phyloP scores from a whole-genome alignment of 1,140 invertebrate genomes.

The Acyrthosiphon pisum region DNA sequence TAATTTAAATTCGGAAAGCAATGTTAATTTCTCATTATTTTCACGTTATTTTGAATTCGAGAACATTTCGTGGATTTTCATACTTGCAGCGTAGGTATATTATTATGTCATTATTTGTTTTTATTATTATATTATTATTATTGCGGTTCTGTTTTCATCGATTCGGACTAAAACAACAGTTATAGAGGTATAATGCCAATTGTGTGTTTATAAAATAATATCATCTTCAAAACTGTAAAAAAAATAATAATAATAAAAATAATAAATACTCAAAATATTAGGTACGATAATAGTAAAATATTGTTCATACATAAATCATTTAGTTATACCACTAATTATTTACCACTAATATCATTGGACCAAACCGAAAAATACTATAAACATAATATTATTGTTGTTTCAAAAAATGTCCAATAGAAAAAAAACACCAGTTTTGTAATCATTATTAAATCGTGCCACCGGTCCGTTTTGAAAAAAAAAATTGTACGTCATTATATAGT shows the following conservation, averaged over 20 bases:
- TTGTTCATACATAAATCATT: not conserved
- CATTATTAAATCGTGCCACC: not conserved
- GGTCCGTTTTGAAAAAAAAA: not conserved
- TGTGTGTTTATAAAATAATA: not conserved
- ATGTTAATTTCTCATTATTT: not conserved
- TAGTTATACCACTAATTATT: not conserved
- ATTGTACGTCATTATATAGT: not conserved
- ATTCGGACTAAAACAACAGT: not conserved
- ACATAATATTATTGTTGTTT: not conserved
- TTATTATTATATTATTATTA: not conserved
- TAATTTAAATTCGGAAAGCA: not conserved
- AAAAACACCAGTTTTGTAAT: not conserved
- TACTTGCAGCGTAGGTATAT: not conserved
- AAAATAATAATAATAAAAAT: not conserved
- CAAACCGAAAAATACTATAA: no score
- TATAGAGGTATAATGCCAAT: not conserved
- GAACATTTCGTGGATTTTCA: not conserved
- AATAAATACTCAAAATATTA: no score
- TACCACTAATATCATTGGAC: no score
- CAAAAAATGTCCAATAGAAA: not conserved
- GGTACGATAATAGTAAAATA: not conserved
- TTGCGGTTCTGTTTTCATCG: not conserved
- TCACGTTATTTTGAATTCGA: not conserved
- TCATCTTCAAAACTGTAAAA: not conserved
- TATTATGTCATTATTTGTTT: slow-evolving; percentile 14